Conservation (phyloP, 2,113 vertebrate species). For the Talpa occidentalis region DNA sequence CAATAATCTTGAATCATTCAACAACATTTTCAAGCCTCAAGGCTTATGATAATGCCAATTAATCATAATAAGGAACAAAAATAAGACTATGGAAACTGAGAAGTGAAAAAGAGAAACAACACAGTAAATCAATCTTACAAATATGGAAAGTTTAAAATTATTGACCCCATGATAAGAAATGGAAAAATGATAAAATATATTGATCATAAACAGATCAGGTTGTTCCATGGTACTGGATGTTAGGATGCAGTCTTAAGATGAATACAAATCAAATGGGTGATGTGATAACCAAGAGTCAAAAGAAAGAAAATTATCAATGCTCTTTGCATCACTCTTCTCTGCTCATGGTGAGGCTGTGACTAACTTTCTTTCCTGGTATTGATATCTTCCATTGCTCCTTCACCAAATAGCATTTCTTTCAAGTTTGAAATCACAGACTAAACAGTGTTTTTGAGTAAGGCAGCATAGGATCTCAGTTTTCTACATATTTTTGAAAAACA, state of each 20-base stretch:
- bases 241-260: neutral
- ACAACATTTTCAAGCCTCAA: constrained; percentile 14
- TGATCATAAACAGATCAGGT: neutral
- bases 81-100: neutral
- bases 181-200: neutral
- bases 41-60: neutral
- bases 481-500: no score
- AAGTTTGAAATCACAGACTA: neutral
- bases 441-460: neutral
- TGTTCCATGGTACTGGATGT: neutral
- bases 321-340: neutral
- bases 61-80: neutral
- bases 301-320: neutral
- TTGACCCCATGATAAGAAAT: neutral
- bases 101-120: neutral
- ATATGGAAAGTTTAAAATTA: neutral
- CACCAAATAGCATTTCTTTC: neutral
- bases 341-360: accelerated
- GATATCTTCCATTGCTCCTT: accelerated
- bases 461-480: neutral
- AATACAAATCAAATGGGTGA: neutral
- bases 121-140: neutral
- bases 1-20: neutral
- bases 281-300: neutral
- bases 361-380: neutral